Conservation (phyloP, 2,113 vertebrate genomes). For the Tenrec ecaudatus region DNA sequence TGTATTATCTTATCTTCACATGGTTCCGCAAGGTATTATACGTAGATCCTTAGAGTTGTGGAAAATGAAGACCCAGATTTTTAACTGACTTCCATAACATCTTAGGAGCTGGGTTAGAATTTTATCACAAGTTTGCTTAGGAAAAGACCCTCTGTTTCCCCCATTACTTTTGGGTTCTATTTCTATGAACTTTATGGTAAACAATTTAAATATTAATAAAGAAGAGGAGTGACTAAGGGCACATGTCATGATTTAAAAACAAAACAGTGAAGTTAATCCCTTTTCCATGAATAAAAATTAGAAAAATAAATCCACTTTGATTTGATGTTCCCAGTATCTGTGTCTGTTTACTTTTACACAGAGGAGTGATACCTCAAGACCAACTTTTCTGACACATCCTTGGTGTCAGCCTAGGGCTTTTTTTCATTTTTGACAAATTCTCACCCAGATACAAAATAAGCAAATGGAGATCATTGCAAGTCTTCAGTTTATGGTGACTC, state of each 20-base stretch:
- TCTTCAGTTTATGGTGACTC: not conserved
- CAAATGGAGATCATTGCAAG: not conserved
- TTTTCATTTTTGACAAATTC: conserved; percentile 60
- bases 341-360: conserved; percentile 71
- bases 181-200: conserved; percentile 63
- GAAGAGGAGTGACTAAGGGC: conserved; percentile 7
- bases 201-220: conserved; percentile 50
- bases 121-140: not conserved
- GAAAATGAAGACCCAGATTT: not conserved
- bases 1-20: not conserved
- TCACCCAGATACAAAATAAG: conserved; percentile 63
- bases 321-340: not conserved
- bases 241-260: not conserved
- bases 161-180: conserved; percentile 35
- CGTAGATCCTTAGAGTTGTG: not conserved
- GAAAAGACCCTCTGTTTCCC: not conserved
- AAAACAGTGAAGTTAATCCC: not conserved
- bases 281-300: not conserved
- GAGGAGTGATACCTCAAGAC: conserved; percentile 51
- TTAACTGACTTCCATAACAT: not conserved
- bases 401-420: conserved; percentile 60
- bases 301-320: conserved; percentile 59
- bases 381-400: conserved; percentile 56
- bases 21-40: not conserved
- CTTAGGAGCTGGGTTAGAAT: conserved; percentile 10